Conservation (phyloP, 2,113 vertebrate genomes). For the Uria aalge region DNA sequence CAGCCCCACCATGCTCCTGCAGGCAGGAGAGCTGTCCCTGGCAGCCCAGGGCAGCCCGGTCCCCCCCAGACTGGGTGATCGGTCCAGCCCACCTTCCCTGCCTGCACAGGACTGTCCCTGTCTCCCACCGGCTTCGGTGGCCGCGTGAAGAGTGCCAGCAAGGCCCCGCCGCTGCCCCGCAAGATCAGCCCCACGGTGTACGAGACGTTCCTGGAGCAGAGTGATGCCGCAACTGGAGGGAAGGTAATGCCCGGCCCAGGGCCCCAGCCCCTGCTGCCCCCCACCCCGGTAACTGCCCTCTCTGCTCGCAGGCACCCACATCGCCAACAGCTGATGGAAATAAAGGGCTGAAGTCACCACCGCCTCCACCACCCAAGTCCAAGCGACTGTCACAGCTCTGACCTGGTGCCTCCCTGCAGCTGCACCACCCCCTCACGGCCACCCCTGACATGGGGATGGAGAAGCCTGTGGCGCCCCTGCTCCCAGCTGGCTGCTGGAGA, state of each 20-base stretch:
- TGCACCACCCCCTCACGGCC: neutral
- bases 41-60: neutral
- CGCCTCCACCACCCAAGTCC: neutral
- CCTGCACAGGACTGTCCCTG: neutral
- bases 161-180: neutral
- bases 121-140: neutral
- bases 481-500: neutral
- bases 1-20: accelerated
- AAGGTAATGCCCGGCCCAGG: accelerated
- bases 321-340: accelerated
- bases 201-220: conserved; percentile 27
- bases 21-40: accelerated
- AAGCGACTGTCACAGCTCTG: conserved; percentile 1
- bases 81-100: neutral
- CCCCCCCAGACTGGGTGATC: neutral
- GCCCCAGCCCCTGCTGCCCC: accelerated
- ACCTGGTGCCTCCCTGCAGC: accelerated
- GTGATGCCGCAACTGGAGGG: accelerated
- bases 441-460: accelerated
- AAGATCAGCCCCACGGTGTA: conserved; percentile 19
- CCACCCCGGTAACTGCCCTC: accelerated
- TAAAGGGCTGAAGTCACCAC: neutral
- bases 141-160: conserved; percentile 15
- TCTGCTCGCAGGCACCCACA: accelerated
- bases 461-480: neutral